These are phyloP conservation scores for Lutjanus erythropterus DNA, from an alignment of 2,113 vertebrate genomes.

Conservation along the genomic window DNA sequence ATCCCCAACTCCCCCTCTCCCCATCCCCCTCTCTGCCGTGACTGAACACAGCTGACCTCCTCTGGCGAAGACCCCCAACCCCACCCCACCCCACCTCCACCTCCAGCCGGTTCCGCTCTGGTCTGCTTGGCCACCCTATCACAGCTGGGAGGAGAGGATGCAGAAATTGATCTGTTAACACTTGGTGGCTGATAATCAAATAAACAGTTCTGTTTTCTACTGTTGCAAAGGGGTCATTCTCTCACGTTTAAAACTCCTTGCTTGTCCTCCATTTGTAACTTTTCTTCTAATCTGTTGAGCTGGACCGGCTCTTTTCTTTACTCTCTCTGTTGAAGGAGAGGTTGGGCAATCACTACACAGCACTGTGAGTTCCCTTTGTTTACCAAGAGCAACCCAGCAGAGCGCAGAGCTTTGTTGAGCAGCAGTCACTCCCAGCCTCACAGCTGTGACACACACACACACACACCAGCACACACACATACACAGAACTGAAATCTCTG, in stretches of 20 bases:
- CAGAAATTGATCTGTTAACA: slow-evolving; percentile 55
- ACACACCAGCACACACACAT: slow-evolving; percentile 28
- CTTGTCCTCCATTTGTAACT: slow-evolving; percentile 14
- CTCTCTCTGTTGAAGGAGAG: slow-evolving; percentile 61
- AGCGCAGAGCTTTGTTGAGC: slow-evolving; percentile 82
- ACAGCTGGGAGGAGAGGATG: slow-evolving; percentile 53
- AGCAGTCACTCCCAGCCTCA: slow-evolving; percentile 80
- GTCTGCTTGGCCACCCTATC: slow-evolving; percentile 21
- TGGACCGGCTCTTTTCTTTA: slow-evolving; percentile 59
- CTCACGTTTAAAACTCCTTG: slow-evolving; percentile 31
- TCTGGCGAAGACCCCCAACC: slow-evolving; percentile 47
- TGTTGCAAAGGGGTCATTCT: slow-evolving; percentile 22
- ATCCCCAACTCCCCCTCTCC: slow-evolving; percentile 17
- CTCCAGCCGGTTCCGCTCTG: slow-evolving; percentile 5
- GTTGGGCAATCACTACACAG: slow-evolving; percentile 78
- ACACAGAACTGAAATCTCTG: slow-evolving; percentile 78
- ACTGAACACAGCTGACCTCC: slow-evolving; percentile 76
- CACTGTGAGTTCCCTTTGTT: slow-evolving; percentile 80
- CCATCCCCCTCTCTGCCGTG: slow-evolving; percentile 28
- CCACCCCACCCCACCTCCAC: background rate
- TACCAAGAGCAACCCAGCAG: slow-evolving; percentile 82
- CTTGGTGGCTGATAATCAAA: slow-evolving; percentile 35
- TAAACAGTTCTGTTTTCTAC: slow-evolving; percentile 24
- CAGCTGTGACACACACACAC: slow-evolving; percentile 82
- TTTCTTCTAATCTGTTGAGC: slow-evolving; percentile 46